These are phyloP conservation scores for Conopomorpha cramerella DNA, from an alignment of 1,140 invertebrate genomes.

Conservation along the genomic window DNA sequence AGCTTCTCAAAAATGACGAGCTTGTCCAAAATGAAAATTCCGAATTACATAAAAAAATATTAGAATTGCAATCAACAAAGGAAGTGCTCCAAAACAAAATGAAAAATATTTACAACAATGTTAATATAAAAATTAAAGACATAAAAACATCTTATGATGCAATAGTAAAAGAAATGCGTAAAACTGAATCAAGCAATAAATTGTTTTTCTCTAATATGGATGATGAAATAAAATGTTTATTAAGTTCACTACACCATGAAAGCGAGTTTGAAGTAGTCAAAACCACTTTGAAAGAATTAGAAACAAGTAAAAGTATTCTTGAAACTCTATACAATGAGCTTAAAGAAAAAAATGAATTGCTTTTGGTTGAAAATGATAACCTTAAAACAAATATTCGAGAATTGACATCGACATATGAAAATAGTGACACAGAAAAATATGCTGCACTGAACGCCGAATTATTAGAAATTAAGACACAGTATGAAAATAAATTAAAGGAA, in stretches of 20 bases:
- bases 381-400: too few species aligned
- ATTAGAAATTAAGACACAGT: too few species aligned
- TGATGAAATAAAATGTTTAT: slow-evolving; percentile 1
- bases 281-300: slow-evolving; percentile 2
- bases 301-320: slow-evolving; percentile 10
- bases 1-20: slow-evolving; percentile 38
- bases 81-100: slow-evolving; percentile 13
- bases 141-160: slow-evolving; percentile 14
- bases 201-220: slow-evolving; percentile 4
- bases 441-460: too few species aligned
- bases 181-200: slow-evolving; percentile 14
- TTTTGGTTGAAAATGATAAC: too few species aligned
- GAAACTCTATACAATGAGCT: slow-evolving; percentile 7
- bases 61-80: slow-evolving; percentile 24
- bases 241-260: slow-evolving; percentile 13
- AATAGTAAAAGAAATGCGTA: too few species aligned
- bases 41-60: slow-evolving; percentile 18
- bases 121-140: slow-evolving; percentile 13
- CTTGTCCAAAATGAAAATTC: slow-evolving; percentile 30
- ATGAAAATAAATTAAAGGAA: too few species aligned
- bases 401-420: too few species aligned
- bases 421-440: too few species aligned
- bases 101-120: slow-evolving; percentile 6
- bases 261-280: too few species aligned
- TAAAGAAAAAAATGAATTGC: slow-evolving; percentile 7